Evolutionary conservation across 2,888 invertebrate species (phyloP), one percentile per base, ranked within the genome.

Genomic region (Acanthosoma haemorrhoidale): DNA sequence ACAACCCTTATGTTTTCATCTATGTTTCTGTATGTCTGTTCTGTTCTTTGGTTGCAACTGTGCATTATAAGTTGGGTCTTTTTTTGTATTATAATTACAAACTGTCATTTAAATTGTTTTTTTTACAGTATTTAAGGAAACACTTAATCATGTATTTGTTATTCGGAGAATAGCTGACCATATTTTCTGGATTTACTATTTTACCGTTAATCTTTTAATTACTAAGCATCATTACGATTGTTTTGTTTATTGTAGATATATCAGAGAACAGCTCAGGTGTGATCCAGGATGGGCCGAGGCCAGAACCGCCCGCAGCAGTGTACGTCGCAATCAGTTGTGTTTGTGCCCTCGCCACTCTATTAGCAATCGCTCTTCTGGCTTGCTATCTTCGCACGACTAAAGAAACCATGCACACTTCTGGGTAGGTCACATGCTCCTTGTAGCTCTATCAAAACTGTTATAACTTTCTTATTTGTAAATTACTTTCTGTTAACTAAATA

Each of bases 281-380:
- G 85, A 71, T 83, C 84, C 70, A 70, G 41, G 72, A 73, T 16
- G 16, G 67, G 59, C 25, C 51, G 63, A 38, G 68, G 69, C 38
- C 69, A 57, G 75, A 73, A 29, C 72, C 73, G 16, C 71, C 74
- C 3, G 70, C 75, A 4, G 75, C 73, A 2, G 71, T 74, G 11
- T 74, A 75, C 58, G 71, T 92, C 3, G 92, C 91, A 0, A 90
- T 91, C 0, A 92, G 90, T 38, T 91, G 91, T 80, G 91, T 91
- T 0, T 87, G 90, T 68, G 91, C 88, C 13, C 84, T 90, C 63
- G 81, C 89, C 60, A 84, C 87, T 18, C 79, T 85, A 69, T 83
- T 91, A 15, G 85, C 88, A 0, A 86, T 88, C 29, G 87, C 87
- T 2, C 87, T 87, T 1, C 86, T 89, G 3, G 86, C 87, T 6